Percentiles rank a stretch among this genome's conserved stretches.
Conservation (phyloP, 1,140 invertebrate genomes). For the Oryzaephilus surinamensis region DNA sequence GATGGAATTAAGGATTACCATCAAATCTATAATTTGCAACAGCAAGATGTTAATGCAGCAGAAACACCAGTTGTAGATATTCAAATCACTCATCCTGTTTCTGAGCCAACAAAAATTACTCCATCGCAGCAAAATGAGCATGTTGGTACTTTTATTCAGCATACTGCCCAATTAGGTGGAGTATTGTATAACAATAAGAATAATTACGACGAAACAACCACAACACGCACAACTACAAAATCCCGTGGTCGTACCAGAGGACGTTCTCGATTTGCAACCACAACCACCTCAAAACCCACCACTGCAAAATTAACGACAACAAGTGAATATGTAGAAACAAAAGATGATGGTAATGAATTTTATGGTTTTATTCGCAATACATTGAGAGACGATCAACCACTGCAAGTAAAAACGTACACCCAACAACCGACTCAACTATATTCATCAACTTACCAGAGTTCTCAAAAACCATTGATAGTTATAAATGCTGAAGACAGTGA, state of each 20-base stretch:
- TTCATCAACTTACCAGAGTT: constrained; percentile 1
- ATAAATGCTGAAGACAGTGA: not conserved
- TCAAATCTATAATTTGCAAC: constrained; percentile 9
- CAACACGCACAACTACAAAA: constrained; percentile 5
- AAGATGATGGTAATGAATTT: constrained; percentile 27
- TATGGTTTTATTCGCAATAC: constrained; percentile 33
- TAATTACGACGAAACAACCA: constrained; percentile 5
- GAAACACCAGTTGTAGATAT: constrained; percentile 11
- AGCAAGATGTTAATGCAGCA: constrained; percentile 9
- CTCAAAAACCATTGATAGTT: constrained; percentile 1
- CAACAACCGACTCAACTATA: constrained; percentile 4
- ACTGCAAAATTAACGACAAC: constrained; percentile 17
- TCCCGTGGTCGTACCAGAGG: constrained; percentile 14
- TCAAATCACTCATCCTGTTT: constrained; percentile 11
- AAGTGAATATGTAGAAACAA: constrained; percentile 4
- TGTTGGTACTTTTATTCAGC: no score
- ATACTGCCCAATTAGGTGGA: constrained; percentile 16
- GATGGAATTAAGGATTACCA: constrained; percentile 9
- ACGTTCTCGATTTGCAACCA: constrained; percentile 24
- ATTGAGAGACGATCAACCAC: constrained; percentile 16
- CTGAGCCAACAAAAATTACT: constrained; percentile 5
- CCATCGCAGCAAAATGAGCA: no score
- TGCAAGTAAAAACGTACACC: constrained; percentile 5
- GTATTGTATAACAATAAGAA: constrained; percentile 14
- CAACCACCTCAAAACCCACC: constrained; percentile 31